Base-by-base conservation (phyloP, 2,113 vertebrate species). In the Thalassoma bifasciatum region DNA sequence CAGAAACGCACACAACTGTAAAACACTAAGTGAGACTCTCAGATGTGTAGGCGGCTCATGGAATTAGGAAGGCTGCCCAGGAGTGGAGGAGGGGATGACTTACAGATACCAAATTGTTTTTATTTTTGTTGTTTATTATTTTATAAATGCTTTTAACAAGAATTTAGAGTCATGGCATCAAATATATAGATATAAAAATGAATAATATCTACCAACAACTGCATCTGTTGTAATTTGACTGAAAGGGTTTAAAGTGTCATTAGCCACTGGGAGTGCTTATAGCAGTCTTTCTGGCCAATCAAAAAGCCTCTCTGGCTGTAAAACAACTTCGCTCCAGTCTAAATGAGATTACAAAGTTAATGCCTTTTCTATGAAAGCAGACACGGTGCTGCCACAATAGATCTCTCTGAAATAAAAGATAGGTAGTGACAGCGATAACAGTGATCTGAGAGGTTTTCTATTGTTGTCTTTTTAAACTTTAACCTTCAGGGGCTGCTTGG, bases 311-410 rank as follows among this genome's bases (percentile, higher is more conserved):
- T 49, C 61, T 6, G 5, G 5, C 54, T 54, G 54, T 49, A 61
- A 50, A 10, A 75, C 72, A 79, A 49, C 77, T 77, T 77, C 53
- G 77, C 81, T 82, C 75, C 46, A 82, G 83, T 49, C 61, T 67
- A 82, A 91, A 88, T 82, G 66, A 67, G 89, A 87, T 88, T 83
- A 89, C 72, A 78, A 79, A 63, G 75, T 83, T 85, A 84, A 86
- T 80, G 53, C 76, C 54, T 34, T 3, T 64, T 58, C 52, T 42
- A 22, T 24, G 49, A 46, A 12, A 71, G 22, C 37, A 1, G 54
- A 56, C 63, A 62, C 21, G 21, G 54, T 66, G 46, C 47, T 58
- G 21, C 57, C 51, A 53, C 58, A 56, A 19, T 1, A 7, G 21
- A 23, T 59, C 26, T 61, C 2, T 17, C 46, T 61, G 66, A 13